Conservation (phyloP, 2,797 vertebrate genomes). For the Halcyon leucocephala region DNA sequence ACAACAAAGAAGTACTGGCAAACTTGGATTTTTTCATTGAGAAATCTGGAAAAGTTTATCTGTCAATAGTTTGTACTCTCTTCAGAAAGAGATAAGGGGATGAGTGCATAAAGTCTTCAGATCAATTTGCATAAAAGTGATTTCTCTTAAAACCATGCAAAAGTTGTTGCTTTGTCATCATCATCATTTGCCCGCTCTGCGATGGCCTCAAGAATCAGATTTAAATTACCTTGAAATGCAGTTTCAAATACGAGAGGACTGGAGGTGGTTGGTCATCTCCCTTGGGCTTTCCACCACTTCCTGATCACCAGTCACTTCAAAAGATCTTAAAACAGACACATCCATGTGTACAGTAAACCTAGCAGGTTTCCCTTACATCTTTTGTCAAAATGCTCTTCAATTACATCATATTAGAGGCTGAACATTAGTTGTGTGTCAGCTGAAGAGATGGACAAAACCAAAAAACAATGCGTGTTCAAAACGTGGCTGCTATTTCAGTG, state of each 20-base stretch:
- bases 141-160: not conserved
- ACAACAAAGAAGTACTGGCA: not conserved
- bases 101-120: not conserved
- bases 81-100: not conserved
- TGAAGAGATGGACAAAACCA: not conserved
- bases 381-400: not conserved
- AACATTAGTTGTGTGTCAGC: not conserved
- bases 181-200: not conserved
- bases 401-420: not conserved
- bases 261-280: not conserved
- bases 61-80: not conserved
- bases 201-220: not conserved
- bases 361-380: not conserved
- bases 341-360: rapidly evolving
- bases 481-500: not conserved
- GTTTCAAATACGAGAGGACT: not conserved
- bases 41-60: not conserved
- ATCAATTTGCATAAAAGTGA: not conserved
- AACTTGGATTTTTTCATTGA: not conserved
- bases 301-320: not conserved
- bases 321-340: not conserved
- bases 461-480: not conserved
- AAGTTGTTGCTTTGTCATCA: not conserved
- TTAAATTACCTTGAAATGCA: not conserved
- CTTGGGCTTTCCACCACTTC: not conserved